phyloP scores from a whole-genome alignment of 2,888 invertebrate species.

The Cecidostiba fungosa region DNA sequence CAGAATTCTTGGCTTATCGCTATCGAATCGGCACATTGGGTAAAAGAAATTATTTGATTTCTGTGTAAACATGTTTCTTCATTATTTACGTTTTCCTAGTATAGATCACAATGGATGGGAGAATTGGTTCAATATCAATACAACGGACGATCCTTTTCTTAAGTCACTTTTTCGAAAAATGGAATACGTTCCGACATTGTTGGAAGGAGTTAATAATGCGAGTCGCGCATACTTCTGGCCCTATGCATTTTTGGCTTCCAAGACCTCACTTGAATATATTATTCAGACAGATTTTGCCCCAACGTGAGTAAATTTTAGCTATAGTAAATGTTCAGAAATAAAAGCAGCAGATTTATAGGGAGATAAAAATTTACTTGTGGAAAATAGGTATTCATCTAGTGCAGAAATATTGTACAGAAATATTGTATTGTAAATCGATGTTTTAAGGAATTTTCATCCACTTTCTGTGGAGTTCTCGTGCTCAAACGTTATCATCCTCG shows the following conservation, averaged over 20 bases:
- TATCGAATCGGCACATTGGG: constrained; percentile 88
- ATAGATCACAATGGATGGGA: constrained; percentile 89
- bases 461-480: no score
- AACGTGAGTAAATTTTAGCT: constrained; percentile 79
- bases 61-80: not conserved
- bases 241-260: constrained; percentile 89
- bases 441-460: no score
- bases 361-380: no score
- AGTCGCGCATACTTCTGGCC: constrained; percentile 90
- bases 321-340: not conserved
- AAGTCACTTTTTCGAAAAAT: constrained; percentile 85
- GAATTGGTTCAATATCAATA: constrained; percentile 84
- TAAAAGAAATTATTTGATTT: constrained; percentile 72
- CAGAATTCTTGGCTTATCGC: constrained; percentile 85
- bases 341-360: no score
- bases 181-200: constrained; percentile 85
- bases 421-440: no score
- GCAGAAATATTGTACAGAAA: no score
- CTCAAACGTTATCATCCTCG: no score
- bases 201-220: constrained; percentile 87
- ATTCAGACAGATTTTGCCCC: constrained; percentile 87
- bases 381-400: no score
- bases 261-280: constrained; percentile 87
- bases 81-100: not conserved
- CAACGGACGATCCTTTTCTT: constrained; percentile 85